Conservation (phyloP, 2,113 vertebrate species). For the Xerus inauris region DNA sequence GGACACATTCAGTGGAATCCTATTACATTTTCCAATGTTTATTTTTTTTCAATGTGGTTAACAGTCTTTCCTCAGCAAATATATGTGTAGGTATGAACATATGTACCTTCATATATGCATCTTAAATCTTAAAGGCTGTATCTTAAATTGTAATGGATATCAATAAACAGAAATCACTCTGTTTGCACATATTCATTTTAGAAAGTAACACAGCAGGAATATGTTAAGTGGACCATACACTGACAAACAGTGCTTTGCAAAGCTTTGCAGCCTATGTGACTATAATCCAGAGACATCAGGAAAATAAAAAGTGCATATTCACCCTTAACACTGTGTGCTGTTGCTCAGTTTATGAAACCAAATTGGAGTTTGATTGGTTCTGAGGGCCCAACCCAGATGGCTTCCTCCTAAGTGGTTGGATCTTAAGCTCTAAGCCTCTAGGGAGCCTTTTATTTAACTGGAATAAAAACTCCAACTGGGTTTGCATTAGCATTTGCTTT, state of each 20-base stretch:
- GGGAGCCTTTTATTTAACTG: constrained; percentile 57
- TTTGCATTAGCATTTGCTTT: constrained; percentile 20
- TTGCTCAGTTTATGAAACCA: background rate
- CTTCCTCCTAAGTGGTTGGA: background rate
- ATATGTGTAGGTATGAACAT: too few species aligned
- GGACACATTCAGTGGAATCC: too few species aligned
- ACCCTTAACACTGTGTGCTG: background rate
- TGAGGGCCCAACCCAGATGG: background rate
- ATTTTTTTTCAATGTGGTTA: background rate
- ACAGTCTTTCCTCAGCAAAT: background rate
- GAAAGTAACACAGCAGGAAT: background rate
- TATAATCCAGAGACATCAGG: background rate
- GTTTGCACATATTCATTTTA: constrained; percentile 39
- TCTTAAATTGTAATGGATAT: background rate
- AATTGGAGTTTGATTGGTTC: constrained; percentile 18
- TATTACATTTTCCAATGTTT: background rate
- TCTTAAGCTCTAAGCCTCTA: background rate
- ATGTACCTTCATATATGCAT: background rate
- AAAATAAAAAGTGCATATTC: background rate
- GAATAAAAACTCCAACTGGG: constrained; percentile 46
- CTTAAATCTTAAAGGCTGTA: background rate
- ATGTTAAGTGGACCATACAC: background rate
- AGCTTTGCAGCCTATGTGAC: background rate
- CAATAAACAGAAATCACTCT: background rate
- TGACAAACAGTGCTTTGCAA: background rate